Evolutionary conservation across 1,140 invertebrate species (phyloP), one percentile per base, ranked within the genome.

Genomic region (Drosophila persimilis): DNA sequence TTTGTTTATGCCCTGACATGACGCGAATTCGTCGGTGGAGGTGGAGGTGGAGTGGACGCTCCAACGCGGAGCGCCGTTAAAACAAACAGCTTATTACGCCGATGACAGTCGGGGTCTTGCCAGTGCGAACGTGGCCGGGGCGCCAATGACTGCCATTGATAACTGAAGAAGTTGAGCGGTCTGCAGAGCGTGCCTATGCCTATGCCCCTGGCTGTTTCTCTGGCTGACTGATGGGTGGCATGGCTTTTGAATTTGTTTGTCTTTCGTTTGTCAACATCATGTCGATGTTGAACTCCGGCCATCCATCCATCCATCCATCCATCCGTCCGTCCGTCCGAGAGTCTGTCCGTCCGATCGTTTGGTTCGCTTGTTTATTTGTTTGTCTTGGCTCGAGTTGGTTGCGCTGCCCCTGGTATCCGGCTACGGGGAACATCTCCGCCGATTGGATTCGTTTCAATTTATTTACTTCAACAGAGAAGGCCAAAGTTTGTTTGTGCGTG

Each of bases 381-480:
- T 88, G 77, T 57, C 64, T 83, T 72, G 57, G 35, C 45, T 51
- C 47, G 56, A 43, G 43, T 59, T 15, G 52, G 24, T 31, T 22
- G 7, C 47, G 41, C 62, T 51, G 58, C 62, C 61, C 62, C 77
- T 88, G 78, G 72, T 88, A 83, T 81, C 75, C 67, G 74, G 24
- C 24, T 6, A 5, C 4, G 24, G 24, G 24, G 24, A 26, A 26
- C 11, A 13, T 13, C 66, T 67, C 73, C 77, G 80, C 80, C 83
- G 88, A 86, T 86, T 88, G 83, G 81, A 88, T 88, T 85, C 77
- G 77, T 86, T 85, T 86, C 81, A 85, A 85, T 85, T 86, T 85
- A 86, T 85, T 85, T 77, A 85, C 81, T 81, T 73, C 73, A 39
- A 70, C 73, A 48, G 45, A 56, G 41, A 51, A 26, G 53, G 61